phyloP scores from a whole-genome alignment of 1,140 invertebrate species.

The Drosophila insularis region DNA sequence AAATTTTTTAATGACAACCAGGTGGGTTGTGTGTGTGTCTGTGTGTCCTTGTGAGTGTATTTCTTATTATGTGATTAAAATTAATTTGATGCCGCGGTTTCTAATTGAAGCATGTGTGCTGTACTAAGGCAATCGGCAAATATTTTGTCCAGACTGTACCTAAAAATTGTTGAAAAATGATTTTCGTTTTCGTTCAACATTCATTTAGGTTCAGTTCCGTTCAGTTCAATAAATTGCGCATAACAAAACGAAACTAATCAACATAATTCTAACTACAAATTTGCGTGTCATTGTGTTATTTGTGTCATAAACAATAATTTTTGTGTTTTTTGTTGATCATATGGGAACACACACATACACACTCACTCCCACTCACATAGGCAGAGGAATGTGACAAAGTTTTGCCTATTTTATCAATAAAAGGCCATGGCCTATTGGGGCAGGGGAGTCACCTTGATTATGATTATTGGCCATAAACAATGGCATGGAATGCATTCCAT shows the following conservation, averaged over 20 bases:
- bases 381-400: constrained; percentile 26
- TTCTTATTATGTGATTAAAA: constrained; percentile 80
- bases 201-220: background rate
- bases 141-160: constrained; percentile 37
- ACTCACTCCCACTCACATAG: constrained; percentile 2
- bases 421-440: constrained; percentile 14
- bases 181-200: constrained; percentile 19
- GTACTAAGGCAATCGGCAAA: background rate
- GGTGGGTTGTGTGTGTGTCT: constrained; percentile 32
- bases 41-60: constrained; percentile 46
- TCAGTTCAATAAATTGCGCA: background rate
- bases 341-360: constrained; percentile 41
- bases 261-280: constrained; percentile 67
- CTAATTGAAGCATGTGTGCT: constrained; percentile 69
- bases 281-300: constrained; percentile 73
- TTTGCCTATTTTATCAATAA: constrained; percentile 73
- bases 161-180: background rate
- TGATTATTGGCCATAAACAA: constrained; percentile 78
- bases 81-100: constrained; percentile 79
- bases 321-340: constrained; percentile 27
- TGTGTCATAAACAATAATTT: constrained; percentile 60
- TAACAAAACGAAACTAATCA: constrained; percentile 49
- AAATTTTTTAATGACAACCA: constrained; percentile 80
- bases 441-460: constrained; percentile 26
- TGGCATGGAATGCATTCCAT: constrained; percentile 12